Evolutionary conservation across 2,113 vertebrate genomes (phyloP).

Genomic region (Speoplatyrhinus poulsoni): DNA sequence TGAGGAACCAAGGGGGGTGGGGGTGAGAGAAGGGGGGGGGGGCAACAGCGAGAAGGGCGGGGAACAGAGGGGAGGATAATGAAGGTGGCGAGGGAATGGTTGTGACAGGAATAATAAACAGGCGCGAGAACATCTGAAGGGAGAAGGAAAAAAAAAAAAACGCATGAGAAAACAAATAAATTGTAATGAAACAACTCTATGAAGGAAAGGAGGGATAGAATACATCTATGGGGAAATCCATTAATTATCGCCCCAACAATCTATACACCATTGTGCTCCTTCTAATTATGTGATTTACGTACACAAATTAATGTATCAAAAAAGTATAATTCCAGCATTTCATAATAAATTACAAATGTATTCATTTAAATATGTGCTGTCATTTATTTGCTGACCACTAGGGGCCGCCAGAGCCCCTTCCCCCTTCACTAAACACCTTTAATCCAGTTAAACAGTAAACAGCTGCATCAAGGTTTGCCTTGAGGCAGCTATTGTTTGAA

Average conservation of each 20-base stretch:
- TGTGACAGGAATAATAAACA: conserved; percentile 1
- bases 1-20: too few relatives aligned
- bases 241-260: not conserved
- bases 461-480: too few relatives aligned
- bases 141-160: not conserved
- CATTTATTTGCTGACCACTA: too few relatives aligned
- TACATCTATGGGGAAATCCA: not conserved
- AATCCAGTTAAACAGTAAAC: too few relatives aligned
- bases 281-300: too few relatives aligned
- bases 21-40: not conserved
- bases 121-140: not conserved
- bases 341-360: too few relatives aligned
- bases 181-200: not conserved
- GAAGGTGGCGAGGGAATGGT: not conserved
- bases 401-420: too few relatives aligned
- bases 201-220: not conserved
- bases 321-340: too few relatives aligned
- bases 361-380: too few relatives aligned
- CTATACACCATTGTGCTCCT: not conserved
- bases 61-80: not conserved
- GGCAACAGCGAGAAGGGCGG: not conserved
- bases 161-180: not conserved
- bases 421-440: too few relatives aligned
- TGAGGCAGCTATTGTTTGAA: too few relatives aligned
- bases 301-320: too few relatives aligned